Base-by-base conservation (phyloP, 2,113 vertebrate genomes). In the Lichenostomus cassidix region DNA sequence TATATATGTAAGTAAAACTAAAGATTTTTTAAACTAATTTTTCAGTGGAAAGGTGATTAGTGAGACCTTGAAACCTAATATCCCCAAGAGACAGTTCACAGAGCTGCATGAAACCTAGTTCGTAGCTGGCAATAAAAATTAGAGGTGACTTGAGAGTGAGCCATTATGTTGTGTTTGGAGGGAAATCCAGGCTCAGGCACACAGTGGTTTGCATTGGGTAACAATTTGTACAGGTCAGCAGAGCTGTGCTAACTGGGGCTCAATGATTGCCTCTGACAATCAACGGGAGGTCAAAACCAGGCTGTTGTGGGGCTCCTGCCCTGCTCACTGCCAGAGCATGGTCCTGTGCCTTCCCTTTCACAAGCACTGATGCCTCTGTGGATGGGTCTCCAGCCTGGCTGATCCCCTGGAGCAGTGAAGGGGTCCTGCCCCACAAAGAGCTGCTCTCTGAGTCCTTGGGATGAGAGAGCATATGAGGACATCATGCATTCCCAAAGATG, bases 41-140 rank as follows among this genome's bases (percentile, higher is more conserved):
- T 80, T 79, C 67, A 65, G 5, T 58, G 42, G 37, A 76, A 85
- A 35, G n/a, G 58, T 90, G 79, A 80, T 94, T 77, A 88, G 62
- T 1, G 1, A 90, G 75, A 85, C 71, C 85, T 91, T 92, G 56
- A 94, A 90, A 88, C 41, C 20, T 69, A 24, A 24, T 94, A 73
- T 82, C n/a, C 67, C n/a, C 58, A 69, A 28, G 39, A 77, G 79
- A 65, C 9, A 3, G n/a, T 83, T 95, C 59, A 79, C 35, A 86
- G 53, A 28, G 49, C 42, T 67, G 59, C 31, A 42, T 59, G 75
- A 83, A 94, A 90, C 33, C 37, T 83, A 23, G 41, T 44, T 90
- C 50, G 22, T 27, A 86, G 70, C 50, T 70, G 59, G 64, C 63
- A 83, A 18, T 80, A 67, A 90, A 87, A 88, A 58, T 88, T 29